Percentiles rank a stretch among this genome's conserved stretches.
These are phyloP conservation scores for Eupithecia vulgata DNA, from an alignment of 2,888 invertebrate species.

Conservation along the genomic window DNA sequence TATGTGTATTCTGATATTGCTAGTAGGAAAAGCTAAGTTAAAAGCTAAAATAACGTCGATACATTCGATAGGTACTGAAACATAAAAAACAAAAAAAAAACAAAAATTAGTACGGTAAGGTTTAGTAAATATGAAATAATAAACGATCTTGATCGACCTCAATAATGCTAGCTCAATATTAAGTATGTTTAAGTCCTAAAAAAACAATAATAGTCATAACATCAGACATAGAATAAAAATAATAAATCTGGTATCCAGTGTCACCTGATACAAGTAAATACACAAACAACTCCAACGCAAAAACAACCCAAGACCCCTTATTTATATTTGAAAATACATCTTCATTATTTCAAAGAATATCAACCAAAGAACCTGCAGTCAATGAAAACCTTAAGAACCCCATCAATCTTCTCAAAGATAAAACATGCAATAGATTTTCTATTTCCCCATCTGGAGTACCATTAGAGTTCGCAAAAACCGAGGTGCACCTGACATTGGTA, in stretches of 20 bases:
- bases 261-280: neutral
- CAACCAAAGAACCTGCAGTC: slow-evolving; percentile 6
- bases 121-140: neutral
- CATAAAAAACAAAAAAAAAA: no score
- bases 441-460: slow-evolving; percentile 53
- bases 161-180: neutral
- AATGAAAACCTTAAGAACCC: slow-evolving; percentile 34
- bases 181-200: neutral
- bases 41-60: neutral
- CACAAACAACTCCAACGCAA: neutral
- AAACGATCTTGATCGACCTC: neutral
- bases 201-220: neutral
- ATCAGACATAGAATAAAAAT: neutral
- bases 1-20: neutral
- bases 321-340: slow-evolving; percentile 2
- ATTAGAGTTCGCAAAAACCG: slow-evolving; percentile 66
- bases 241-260: neutral
- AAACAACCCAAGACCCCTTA: no score
- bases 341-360: slow-evolving; percentile 11
- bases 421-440: slow-evolving; percentile 59
- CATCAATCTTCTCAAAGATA: slow-evolving; percentile 55
- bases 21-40: neutral
- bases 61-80: no score
- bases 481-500: slow-evolving; percentile 76
- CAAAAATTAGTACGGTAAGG: neutral